Evolutionary conservation across 2,113 vertebrate genomes (phyloP), one percentile per base, ranked within the genome.

Genomic region (Cacatua alba): DNA sequence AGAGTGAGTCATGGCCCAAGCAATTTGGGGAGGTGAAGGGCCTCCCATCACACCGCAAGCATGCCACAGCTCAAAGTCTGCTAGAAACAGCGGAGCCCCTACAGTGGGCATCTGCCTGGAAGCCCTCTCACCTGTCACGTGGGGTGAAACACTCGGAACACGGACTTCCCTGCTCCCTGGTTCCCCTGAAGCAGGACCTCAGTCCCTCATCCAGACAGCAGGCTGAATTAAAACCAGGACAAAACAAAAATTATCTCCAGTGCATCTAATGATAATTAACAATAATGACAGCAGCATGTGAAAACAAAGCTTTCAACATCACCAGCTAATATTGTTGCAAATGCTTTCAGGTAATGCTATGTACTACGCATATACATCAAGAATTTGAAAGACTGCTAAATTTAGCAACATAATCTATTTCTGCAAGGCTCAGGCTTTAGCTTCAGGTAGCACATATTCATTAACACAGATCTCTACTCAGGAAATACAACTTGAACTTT

Each of bases 61-160:
- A 17, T 44, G 26, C 6, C 55, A 28, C 18, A 48, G 16, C 43
- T 31, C 76, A 81, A 41, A 60, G 3, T 9, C 44, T 2, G 1
- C 39, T 25, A 67, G 69, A 41, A 39, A 28, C 4, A 59, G 67
- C 10, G 6, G 7, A 37, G 35, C 10, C 28, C 21, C 21, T 43
- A 28, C 15, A 35, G 44, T 0, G 0, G 8, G 10, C 17, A 75
- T 2, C 5, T 3, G 1, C 29, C 48, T 7, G 14, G n/a, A 4
- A 48, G 2, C 20, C 21, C 16, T 37, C n/a, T 20, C 13, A 26
- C 21, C 11, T 3, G 1, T 21, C 3, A 0, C 1, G 0, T 0
- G 12, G n/a, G 43, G 19, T 4, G 8, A 53, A 31, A 67, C 2
- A 1, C 44, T 14, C 1, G 0, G 55, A 6, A 59, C 57, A 72